Evolutionary conservation across 1,140 invertebrate genomes (phyloP).

Genomic region (Drosophila kurseongensis): DNA sequence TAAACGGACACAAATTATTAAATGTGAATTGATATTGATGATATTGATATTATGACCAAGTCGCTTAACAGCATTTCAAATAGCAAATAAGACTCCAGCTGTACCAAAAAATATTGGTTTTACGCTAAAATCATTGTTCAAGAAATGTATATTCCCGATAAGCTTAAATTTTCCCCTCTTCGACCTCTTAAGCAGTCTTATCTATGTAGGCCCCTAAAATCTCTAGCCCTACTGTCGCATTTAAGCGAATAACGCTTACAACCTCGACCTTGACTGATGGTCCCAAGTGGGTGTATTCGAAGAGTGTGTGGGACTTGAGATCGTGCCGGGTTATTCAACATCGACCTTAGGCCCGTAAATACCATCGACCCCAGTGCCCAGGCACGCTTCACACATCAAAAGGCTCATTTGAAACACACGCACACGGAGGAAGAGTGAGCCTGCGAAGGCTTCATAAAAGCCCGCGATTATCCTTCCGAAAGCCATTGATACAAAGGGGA

Average conservation of each 20-base stretch:
- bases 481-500: conserved; percentile 34
- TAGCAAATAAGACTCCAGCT: too few species aligned
- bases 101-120: too few species aligned
- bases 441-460: conserved; percentile 32
- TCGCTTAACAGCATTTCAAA: too few species aligned
- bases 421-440: conserved; percentile 10
- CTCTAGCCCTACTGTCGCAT: not conserved
- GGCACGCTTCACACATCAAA: conserved; percentile 61
- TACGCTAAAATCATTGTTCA: too few species aligned
- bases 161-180: not conserved
- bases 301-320: conserved; percentile 30
- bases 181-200: too few species aligned
- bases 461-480: conserved; percentile 63
- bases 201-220: not conserved
- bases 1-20: too few species aligned
- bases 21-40: too few species aligned
- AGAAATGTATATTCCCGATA: too few species aligned
- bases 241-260: conserved; percentile 1
- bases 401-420: conserved; percentile 32
- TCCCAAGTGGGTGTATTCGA: not conserved
- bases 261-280: conserved; percentile 43
- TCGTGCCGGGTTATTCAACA: conserved; percentile 59
- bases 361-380: conserved; percentile 59
- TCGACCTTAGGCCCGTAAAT: conserved; percentile 63
- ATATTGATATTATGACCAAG: too few species aligned